Base-by-base conservation (phyloP, 1,140 invertebrate species). In the Drosophila leontia region DNA sequence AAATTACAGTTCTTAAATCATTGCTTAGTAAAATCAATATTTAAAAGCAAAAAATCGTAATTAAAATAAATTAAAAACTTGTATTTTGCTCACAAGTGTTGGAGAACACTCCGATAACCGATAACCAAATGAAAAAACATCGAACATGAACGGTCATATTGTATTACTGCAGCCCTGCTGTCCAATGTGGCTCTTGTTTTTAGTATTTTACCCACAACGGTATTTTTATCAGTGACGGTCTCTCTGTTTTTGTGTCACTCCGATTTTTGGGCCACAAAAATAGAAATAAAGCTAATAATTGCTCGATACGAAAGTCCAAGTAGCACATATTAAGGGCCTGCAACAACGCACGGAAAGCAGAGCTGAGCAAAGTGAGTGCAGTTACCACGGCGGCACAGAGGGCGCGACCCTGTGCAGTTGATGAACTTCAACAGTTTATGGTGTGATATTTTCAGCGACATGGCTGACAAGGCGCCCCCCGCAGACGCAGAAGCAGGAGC, bases 401-500 rank as follows among this genome's bases (percentile, higher is more conserved):
- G 50, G 11, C 23, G 42, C 51, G 23, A 19, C 50, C 19, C 17
- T 37, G 35, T 42, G 42, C 74, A 77, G 32, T 23, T 29, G 19
- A 75, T 50, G 44, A 64, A 44, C 58, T 41, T 39, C 55, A 55
- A 56, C 50, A 59, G 45, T 60, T 39, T 13, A 57, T 75, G 55
- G 61, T 64, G 63, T 80, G 58, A 62, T 17, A 69, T 51, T 78
- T 78, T 39, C 51, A 87, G 74, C 62, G 61, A 60, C 61, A 86
- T 86, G 83, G 76, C 85, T 58, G 83, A 86, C 61, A 72, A 80
- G 68, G 47, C 61, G 29, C 45, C 72, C 57, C 61, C 75, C 41
- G 37, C 60, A 53, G 63, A 60, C 11, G 19, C 44, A 45, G 17
- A 47, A 7, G 23, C 32, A 35, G 56, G 65, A 47, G 61, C 78